Evolutionary conservation across 2,113 vertebrate genomes (phyloP).

Genomic region (Anarhynchus alexandrinus): DNA sequence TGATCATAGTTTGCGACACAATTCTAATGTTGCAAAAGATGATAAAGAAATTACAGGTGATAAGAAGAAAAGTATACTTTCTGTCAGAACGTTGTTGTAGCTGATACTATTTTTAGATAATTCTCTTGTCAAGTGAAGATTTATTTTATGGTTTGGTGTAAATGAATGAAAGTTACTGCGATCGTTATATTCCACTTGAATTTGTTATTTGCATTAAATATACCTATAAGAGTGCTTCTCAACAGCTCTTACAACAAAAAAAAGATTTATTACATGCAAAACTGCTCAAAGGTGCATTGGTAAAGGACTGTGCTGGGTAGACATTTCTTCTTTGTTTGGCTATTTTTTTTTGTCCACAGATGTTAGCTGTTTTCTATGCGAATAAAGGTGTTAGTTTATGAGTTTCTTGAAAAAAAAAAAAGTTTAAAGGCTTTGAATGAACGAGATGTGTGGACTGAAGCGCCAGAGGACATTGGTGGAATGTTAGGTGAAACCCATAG

Average conservation of each 20-base stretch:
- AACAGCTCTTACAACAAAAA: not conserved
- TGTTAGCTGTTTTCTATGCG: conserved; percentile 73
- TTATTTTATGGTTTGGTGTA: not conserved
- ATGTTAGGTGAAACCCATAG: conserved; percentile 66
- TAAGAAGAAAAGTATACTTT: not conserved
- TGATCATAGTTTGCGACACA: not conserved
- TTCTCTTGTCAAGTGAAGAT: conserved; percentile 16
- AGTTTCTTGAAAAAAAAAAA: conserved; percentile 69
- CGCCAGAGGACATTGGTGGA: conserved; percentile 65
- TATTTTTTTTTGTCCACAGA: conserved; percentile 56
- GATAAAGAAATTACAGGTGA: not conserved
- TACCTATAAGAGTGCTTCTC: conserved; percentile 22
- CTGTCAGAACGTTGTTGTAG: not conserved
- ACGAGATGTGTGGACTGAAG: conserved; percentile 55
- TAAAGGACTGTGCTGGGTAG: conserved; percentile 19
- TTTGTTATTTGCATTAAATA: conserved; percentile 34
- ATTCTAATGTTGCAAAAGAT: not conserved
- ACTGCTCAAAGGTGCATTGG: conserved; percentile 11
- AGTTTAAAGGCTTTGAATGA: conserved; percentile 65
- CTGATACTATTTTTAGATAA: not conserved
- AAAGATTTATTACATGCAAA: conserved; percentile 48
- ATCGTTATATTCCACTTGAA: not conserved
- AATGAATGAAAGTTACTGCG: conserved; percentile 14
- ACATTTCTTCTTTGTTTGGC: conserved; percentile 52
- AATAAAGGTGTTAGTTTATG: conserved; percentile 76